A percentile compares a stretch with the other conserved stretches of the same genome.
These are phyloP conservation scores for Cossypha polioptera DNA, from an alignment of 2,797 vertebrate species.

Conservation along the genomic window DNA sequence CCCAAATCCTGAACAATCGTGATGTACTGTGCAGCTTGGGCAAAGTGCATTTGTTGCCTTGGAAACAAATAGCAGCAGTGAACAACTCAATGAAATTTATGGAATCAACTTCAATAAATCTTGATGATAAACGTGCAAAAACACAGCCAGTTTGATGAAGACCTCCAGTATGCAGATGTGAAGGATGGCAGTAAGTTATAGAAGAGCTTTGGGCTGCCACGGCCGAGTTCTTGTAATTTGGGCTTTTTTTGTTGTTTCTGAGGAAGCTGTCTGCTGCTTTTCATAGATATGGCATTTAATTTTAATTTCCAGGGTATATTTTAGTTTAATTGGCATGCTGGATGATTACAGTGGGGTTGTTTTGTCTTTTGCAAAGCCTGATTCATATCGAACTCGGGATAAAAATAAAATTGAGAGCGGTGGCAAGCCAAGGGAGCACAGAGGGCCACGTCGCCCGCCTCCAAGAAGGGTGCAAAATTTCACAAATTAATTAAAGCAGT, in stretches of 20 bases:
- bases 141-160: conserved; percentile 45
- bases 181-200: conserved; percentile 32
- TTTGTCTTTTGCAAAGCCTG: conserved; percentile 63
- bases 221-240: background rate
- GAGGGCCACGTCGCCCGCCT: background rate
- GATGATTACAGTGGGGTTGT: conserved; percentile 38
- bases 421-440: conserved; percentile 22
- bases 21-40: conserved; percentile 57
- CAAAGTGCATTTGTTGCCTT: conserved; percentile 76
- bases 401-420: conserved; percentile 54
- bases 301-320: conserved; percentile 71
- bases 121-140: conserved; percentile 70
- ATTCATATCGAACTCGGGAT: conserved; percentile 45
- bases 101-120: conserved; percentile 70
- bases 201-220: background rate
- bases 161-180: conserved; percentile 54
- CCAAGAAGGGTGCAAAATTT: background rate
- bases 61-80: conserved; percentile 73
- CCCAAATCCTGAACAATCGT: conserved; percentile 57
- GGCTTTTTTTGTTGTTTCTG: background rate
- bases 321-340: conserved; percentile 66
- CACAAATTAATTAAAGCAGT: background rate
- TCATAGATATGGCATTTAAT: conserved; percentile 66
- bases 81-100: conserved; percentile 76
- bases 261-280: conserved; percentile 64